These are phyloP conservation scores for Nephotettix cincticeps DNA, from an alignment of 1,140 invertebrate species.

Conservation along the genomic window DNA sequence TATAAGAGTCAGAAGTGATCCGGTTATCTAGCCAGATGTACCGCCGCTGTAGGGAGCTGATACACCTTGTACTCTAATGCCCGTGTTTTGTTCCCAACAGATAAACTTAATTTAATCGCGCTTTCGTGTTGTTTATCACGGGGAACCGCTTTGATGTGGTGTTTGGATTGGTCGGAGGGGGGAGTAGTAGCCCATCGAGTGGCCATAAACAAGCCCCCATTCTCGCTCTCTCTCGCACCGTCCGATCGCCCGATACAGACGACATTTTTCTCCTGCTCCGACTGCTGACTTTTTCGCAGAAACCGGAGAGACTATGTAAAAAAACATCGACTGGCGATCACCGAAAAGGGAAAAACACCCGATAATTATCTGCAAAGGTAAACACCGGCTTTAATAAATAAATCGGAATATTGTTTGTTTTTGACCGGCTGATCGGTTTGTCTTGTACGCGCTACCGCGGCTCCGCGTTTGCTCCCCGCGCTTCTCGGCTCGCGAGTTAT, in stretches of 20 bases:
- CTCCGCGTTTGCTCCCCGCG: too few relatives aligned
- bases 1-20: too few relatives aligned
- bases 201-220: constrained; percentile 21
- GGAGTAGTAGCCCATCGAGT: constrained; percentile 7
- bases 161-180: constrained; percentile 7
- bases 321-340: constrained; percentile 11
- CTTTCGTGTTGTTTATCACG: constrained; percentile 17
- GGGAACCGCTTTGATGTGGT: constrained; percentile 25
- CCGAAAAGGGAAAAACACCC: constrained; percentile 9
- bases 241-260: constrained; percentile 22
- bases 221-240: constrained; percentile 20
- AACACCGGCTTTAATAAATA: constrained; percentile 22
- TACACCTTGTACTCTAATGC: constrained; percentile 15
- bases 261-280: constrained; percentile 11
- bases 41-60: background rate
- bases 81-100: constrained; percentile 9
- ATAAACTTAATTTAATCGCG: constrained; percentile 22
- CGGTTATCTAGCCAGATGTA: too few relatives aligned
- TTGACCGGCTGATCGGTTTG: background rate
- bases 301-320: constrained; percentile 14
- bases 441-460: background rate
- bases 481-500: too few relatives aligned
- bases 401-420: constrained; percentile 17
- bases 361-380: constrained; percentile 20
- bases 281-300: background rate